phyloP scores from a whole-genome alignment of 2,888 invertebrate species.

The Lasius platythorax region DNA sequence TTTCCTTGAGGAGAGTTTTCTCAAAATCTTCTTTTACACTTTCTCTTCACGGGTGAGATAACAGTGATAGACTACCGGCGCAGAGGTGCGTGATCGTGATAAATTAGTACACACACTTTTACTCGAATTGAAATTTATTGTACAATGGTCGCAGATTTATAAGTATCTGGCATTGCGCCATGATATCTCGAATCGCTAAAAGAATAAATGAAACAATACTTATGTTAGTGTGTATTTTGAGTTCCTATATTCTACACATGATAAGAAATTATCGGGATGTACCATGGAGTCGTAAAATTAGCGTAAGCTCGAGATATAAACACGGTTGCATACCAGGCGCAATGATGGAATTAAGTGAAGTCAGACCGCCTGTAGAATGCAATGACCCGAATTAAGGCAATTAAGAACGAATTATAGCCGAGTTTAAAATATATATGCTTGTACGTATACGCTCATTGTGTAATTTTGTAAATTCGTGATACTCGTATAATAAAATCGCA shows the following conservation, averaged over 20 bases:
- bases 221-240: background rate
- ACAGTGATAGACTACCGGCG: conserved; percentile 39
- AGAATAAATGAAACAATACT: background rate
- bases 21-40: conserved; percentile 48
- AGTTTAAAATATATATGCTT: conserved; percentile 65
- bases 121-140: conserved; percentile 47
- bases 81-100: conserved; percentile 38
- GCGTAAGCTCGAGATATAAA: conserved; percentile 36
- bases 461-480: conserved; percentile 17
- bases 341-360: conserved; percentile 53
- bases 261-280: conserved; percentile 22
- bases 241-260: conserved; percentile 1
- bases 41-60: conserved; percentile 54
- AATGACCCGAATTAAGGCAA: conserved; percentile 76
- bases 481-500: background rate
- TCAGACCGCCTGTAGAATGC: conserved; percentile 48
- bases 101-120: conserved; percentile 46
- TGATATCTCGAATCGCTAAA: conserved; percentile 12
- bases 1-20: conserved; percentile 36
- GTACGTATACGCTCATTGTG: conserved; percentile 14
- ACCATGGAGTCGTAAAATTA: conserved; percentile 24
- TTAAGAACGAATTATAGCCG: conserved; percentile 73
- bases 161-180: conserved; percentile 10
- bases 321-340: conserved; percentile 23
- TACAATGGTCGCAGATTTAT: conserved; percentile 14